phyloP scores from a whole-genome alignment of 1,140 invertebrate species.

The Pseudomyrmex dendroicus region DNA sequence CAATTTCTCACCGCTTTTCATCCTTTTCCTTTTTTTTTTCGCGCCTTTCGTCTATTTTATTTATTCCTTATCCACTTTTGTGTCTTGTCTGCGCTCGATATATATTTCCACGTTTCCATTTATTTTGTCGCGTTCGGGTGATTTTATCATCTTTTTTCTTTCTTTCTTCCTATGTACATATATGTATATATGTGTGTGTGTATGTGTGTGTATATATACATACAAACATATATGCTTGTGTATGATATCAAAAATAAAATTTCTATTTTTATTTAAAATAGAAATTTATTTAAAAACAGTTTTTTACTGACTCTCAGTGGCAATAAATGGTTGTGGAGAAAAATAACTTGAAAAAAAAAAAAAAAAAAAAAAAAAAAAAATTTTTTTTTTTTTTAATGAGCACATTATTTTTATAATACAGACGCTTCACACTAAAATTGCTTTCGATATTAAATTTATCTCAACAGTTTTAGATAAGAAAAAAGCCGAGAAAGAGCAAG shows the following conservation, averaged over 20 bases:
- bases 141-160: neutral
- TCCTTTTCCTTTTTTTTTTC: neutral
- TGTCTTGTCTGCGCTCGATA: constrained; percentile 26
- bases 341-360: neutral
- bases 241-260: constrained; percentile 9
- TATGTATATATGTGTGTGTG: no score
- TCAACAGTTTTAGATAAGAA: no score
- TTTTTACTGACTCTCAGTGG: neutral
- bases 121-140: constrained; percentile 8
- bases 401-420: no score
- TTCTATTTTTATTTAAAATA: no score
- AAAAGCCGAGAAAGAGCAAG: no score
- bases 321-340: neutral
- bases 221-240: no score
- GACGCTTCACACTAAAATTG: neutral
- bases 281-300: constrained; percentile 30
- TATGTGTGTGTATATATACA: no score
- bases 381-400: no score
- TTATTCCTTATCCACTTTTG: constrained; percentile 48
- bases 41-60: constrained; percentile 34
- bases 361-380: no score
- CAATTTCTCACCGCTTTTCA: constrained; percentile 11
- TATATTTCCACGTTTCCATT: constrained; percentile 23
- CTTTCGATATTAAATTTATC: no score
- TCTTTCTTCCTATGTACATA: no score